Evolutionary conservation across 2,797 vertebrate species (phyloP), one percentile per base, ranked within the genome.

Genomic region (Sparus aurata): DNA sequence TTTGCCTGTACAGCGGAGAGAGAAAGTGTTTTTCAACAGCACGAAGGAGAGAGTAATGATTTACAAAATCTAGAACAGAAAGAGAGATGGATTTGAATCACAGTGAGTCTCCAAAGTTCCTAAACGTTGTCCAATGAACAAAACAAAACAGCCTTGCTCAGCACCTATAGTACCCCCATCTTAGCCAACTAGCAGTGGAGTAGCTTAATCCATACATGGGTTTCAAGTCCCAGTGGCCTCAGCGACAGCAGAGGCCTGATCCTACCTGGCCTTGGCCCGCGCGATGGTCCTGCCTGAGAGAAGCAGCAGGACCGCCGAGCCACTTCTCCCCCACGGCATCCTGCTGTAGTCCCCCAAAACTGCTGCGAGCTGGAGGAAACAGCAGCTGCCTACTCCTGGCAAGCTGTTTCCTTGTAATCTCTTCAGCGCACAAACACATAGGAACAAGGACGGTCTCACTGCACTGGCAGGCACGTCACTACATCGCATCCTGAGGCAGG

Each of bases 321-420:
- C 64, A 12, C 86, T 90, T 93, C 90, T 94, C 75, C 93, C 88
- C 94, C 94, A 94, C 68, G 94, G 94, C 94, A 96, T 96, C 89
- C 91, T 93, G 90, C 89, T 82, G 81, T 69, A 58, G 77, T 89
- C 77, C 80, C 89, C 71, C 84, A 60, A 23, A 79, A 82, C 58
- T 54, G 78, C 77, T 64, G 84, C 62, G 4, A 77, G 89, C 82
- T 47, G 90, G 84, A 95, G 95, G 94, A 95, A 95, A 90, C 92
- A 89, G 90, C 93, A 93, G 94, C 92, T 91, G 94, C 92, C 88
- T 91, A 91, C 89, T 87, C 78, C 85, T 84, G 84, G 89, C 92
- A 92, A 94, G 94, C 93, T 91, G 91, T 62, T 93, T 91, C 93
- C 93, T 93, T 86, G 84, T 78, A 93, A 91, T 90, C 92, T 91